phyloP scores from a whole-genome alignment of 1,140 invertebrate species.

The Cydia fagiglandana region DNA sequence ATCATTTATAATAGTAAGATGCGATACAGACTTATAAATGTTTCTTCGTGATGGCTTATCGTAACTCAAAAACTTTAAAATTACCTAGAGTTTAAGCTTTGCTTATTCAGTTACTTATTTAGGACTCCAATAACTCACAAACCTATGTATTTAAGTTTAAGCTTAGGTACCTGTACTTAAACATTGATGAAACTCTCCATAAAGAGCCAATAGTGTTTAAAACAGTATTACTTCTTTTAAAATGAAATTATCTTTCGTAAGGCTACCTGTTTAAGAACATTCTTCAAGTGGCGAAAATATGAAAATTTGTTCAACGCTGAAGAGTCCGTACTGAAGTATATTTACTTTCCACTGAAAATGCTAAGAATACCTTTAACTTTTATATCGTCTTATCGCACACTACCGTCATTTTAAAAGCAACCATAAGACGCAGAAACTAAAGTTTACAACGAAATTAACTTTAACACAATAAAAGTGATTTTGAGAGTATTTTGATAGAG shows the following conservation, averaged over 20 bases:
- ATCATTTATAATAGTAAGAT: no score
- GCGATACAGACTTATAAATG: no score
- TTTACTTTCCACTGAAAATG: constrained; percentile 1
- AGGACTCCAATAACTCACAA: no score
- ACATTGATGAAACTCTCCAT: not conserved
- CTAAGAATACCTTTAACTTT: not conserved
- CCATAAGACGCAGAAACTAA: not conserved
- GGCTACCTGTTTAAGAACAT: not conserved
- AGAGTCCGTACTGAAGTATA: constrained; percentile 2
- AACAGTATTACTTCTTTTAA: not conserved
- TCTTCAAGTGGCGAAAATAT: not conserved
- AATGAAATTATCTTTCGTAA: not conserved
- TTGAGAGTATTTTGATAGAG: not conserved
- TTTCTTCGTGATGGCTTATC: no score
- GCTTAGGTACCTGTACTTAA: no score
- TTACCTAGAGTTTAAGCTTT: no score
- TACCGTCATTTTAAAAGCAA: not conserved
- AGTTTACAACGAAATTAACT: not conserved
- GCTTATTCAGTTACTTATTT: no score
- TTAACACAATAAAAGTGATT: not conserved
- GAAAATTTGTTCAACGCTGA: not conserved
- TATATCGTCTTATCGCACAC: not conserved
- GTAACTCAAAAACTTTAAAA: no score
- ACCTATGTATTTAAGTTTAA: no score
- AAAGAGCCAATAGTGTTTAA: not conserved